Percentiles rank a stretch among this genome's conserved stretches.
phyloP scores from a whole-genome alignment of 2,113 vertebrate species.

The Odobenus rosmarus region DNA sequence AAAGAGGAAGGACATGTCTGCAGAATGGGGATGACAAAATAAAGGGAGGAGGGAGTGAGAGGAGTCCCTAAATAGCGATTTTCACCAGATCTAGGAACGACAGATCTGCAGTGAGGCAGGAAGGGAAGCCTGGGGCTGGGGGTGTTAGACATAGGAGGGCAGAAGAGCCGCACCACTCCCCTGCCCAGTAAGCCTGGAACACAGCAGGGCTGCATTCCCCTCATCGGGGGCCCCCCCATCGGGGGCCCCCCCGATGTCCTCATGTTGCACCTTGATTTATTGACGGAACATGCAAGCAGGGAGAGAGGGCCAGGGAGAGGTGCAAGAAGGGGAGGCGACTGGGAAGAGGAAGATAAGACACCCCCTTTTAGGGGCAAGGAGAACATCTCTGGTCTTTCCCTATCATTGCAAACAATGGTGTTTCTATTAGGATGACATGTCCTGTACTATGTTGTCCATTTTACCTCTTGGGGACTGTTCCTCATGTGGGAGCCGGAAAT shows the following conservation, averaged over 20 bases:
- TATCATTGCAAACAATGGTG: neutral
- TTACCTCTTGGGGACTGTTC: neutral
- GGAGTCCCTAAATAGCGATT: neutral
- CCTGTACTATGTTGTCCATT: neutral
- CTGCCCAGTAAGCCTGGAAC: neutral
- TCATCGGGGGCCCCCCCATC: too few relatives aligned
- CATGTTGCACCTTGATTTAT: neutral
- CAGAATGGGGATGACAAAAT: neutral
- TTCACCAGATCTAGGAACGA: neutral
- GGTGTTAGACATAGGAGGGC: neutral
- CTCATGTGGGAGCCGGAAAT: neutral
- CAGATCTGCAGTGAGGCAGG: neutral
- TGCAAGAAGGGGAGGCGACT: neutral
- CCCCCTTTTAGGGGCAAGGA: neutral
- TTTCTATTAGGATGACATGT: accelerated
- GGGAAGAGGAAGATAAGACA: neutral
- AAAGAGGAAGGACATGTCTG: neutral
- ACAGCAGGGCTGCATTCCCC: too few relatives aligned
- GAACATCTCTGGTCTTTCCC: neutral
- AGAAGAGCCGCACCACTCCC: too few relatives aligned
- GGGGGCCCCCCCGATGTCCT: neutral
- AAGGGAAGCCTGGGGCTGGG: neutral
- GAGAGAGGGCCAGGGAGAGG: neutral
- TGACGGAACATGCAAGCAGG: neutral
- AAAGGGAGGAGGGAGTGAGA: accelerated